Conservation (phyloP, 1,140 invertebrate species). For the Drosophila auraria region DNA sequence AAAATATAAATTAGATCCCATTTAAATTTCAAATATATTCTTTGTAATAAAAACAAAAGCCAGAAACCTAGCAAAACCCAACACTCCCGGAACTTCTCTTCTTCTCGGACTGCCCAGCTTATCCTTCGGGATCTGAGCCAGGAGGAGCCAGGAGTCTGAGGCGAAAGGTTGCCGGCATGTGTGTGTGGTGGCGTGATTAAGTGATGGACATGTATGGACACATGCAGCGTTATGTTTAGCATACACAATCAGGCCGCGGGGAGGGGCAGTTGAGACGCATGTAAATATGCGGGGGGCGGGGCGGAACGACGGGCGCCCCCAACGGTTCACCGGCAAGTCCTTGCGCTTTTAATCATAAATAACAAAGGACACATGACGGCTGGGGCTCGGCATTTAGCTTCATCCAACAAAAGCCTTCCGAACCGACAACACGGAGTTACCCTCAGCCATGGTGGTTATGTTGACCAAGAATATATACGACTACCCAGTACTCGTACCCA, state of each 20-base stretch:
- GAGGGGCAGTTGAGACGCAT: slow-evolving; percentile 17
- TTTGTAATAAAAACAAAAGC: background rate
- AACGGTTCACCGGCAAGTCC: slow-evolving; percentile 57
- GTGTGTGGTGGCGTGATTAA: slow-evolving; percentile 79
- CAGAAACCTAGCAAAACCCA: no score
- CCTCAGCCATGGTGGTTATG: slow-evolving; percentile 45
- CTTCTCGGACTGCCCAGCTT: background rate
- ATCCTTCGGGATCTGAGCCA: slow-evolving; percentile 9
- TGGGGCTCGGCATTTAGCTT: slow-evolving; percentile 72
- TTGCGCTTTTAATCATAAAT: slow-evolving; percentile 83
- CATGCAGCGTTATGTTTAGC: slow-evolving; percentile 82
- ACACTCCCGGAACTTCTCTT: background rate
- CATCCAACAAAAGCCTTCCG: slow-evolving; percentile 68
- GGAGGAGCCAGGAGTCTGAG: slow-evolving; percentile 28
- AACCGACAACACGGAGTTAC: slow-evolving; percentile 32
- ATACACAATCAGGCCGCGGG: slow-evolving; percentile 59
- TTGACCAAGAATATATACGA: slow-evolving; percentile 54
- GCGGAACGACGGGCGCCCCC: slow-evolving; percentile 6
- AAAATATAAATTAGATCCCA: background rate
- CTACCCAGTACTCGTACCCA: slow-evolving; percentile 1
- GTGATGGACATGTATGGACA: slow-evolving; percentile 83
- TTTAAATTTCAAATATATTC: background rate
- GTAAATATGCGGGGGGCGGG: slow-evolving; percentile 41
- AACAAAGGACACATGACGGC: slow-evolving; percentile 80
- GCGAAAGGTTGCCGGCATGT: slow-evolving; percentile 3